Base-by-base conservation (phyloP, 2,888 invertebrate genomes). In the Oligia latruncula region DNA sequence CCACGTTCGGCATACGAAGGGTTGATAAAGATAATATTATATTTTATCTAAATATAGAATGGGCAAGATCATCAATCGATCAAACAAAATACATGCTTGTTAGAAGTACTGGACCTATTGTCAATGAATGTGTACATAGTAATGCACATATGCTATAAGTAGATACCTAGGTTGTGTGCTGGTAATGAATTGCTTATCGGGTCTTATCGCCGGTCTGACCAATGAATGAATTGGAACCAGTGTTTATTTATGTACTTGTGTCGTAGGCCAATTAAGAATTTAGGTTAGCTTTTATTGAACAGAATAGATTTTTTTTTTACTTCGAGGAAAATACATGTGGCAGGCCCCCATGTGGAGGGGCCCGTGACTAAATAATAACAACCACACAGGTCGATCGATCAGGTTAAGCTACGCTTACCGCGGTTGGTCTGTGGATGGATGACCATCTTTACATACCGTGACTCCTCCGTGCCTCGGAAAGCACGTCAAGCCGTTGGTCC, bases 181-280 rank as follows among this genome's bases (percentile, higher is more conserved):
- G 65, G 68, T n/a, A 73, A 70, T 82, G 65, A 71, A 52, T 68
- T 29, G 15, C 17, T 78, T 74, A 82, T 83, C 58, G 8, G 49
- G 5, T 60, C 72, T 52, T 66, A 77, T 77, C 71, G 60, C 49
- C 49, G 35, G 64, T 71, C 20, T 40, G n/a, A 60, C n/a, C 29
- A 65, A 65, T 83, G 64, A 77, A 73, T 77, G 43, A 82, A 73
- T 82, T 68, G 64, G 9, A 77, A 70, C 35, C 15, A 68, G n/a
- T 58, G 58, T 11, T 35, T 68, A 40, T 58, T 29, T 5, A 13
- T 23, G 49, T 13, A n/a, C 40, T 68, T 20, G 29, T 62, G 15
- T 29, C 29, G 23, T 5, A 20, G 9, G 23, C 1, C 13, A 62
- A 2, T 4, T 62, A 6, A 29, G 2, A 62, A 62, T 62, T 15